These are phyloP conservation scores for Bombus cullumanus DNA, from an alignment of 1,140 invertebrate genomes.

Conservation along the genomic window DNA sequence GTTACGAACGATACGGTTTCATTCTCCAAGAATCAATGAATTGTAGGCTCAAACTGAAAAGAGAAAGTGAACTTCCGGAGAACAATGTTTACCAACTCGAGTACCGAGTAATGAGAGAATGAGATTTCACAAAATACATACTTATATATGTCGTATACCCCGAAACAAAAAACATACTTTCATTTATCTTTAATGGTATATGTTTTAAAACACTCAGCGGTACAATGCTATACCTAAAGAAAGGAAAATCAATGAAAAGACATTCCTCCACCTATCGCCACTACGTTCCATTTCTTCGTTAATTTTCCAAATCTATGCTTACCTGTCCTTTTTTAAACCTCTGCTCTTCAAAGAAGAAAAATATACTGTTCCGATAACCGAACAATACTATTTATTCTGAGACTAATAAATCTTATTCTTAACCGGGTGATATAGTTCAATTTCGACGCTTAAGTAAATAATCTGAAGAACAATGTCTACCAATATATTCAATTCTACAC, in stretches of 20 bases:
- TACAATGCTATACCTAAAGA: too few species aligned
- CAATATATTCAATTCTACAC: too few species aligned
- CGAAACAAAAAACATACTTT: background rate
- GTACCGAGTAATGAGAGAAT: conserved; percentile 13
- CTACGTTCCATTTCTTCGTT: background rate
- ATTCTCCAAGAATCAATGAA: conserved; percentile 28
- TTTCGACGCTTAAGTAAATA: too few species aligned
- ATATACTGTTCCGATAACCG: background rate
- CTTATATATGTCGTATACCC: background rate
- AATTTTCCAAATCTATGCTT: background rate
- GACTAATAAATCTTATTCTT: background rate
- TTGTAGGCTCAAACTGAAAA: conserved; percentile 30
- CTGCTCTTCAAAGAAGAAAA: background rate
- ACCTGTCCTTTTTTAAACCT: background rate
- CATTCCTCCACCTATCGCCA: background rate
- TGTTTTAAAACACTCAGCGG: too few species aligned
- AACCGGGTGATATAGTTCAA: background rate
- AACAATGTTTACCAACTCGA: conserved; percentile 41
- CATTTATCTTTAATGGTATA: background rate
- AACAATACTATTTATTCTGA: background rate
- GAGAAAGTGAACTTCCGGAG: conserved; percentile 53
- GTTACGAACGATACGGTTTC: background rate
- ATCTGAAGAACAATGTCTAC: too few species aligned
- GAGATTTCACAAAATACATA: conserved; percentile 35
- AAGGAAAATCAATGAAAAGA: too few species aligned